phyloP scores from a whole-genome alignment of 2,888 invertebrate genomes.

The Orchestes rusci region DNA sequence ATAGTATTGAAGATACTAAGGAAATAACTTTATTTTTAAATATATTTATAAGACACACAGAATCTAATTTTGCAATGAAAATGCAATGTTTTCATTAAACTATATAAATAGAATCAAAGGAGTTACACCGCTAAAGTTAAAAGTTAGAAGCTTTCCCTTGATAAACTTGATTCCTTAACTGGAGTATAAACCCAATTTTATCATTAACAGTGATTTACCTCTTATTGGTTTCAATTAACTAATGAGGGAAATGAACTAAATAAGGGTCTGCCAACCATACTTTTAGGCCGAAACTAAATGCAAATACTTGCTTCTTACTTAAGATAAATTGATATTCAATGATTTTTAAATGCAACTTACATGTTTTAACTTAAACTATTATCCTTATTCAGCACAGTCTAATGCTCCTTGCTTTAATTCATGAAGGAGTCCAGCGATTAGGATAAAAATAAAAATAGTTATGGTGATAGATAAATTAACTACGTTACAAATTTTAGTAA shows the following conservation, averaged over 20 bases:
- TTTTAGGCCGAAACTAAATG: constrained; percentile 7
- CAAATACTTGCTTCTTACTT: constrained; percentile 5
- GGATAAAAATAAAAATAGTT: constrained; percentile 1
- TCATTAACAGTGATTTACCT: constrained; percentile 15
- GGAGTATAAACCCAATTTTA: constrained; percentile 8
- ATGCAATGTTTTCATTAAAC: constrained; percentile 14
- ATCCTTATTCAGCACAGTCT: constrained; percentile 5
- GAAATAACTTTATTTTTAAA: too few relatives aligned
- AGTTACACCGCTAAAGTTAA: constrained; percentile 2
- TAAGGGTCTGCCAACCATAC: not conserved
- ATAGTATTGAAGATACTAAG: constrained; percentile 10
- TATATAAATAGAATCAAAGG: constrained; percentile 9
- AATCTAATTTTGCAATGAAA: constrained; percentile 12
- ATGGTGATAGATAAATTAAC: not conserved
- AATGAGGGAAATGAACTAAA: too few relatives aligned
- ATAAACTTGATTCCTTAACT: constrained; percentile 8
- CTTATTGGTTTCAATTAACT: constrained; percentile 13
- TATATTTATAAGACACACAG: too few relatives aligned
- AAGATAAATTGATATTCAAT: constrained; percentile 9
- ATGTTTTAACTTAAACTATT: constrained; percentile 8
- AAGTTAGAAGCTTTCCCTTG: constrained; percentile 13
- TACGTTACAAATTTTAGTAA: constrained; percentile 1
- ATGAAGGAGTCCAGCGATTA: constrained; percentile 1
- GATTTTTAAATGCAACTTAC: constrained; percentile 11
- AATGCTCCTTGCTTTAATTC: constrained; percentile 9